Base-by-base conservation (phyloP, 2,797 vertebrate genomes). In the Sebastiscus tertius region DNA sequence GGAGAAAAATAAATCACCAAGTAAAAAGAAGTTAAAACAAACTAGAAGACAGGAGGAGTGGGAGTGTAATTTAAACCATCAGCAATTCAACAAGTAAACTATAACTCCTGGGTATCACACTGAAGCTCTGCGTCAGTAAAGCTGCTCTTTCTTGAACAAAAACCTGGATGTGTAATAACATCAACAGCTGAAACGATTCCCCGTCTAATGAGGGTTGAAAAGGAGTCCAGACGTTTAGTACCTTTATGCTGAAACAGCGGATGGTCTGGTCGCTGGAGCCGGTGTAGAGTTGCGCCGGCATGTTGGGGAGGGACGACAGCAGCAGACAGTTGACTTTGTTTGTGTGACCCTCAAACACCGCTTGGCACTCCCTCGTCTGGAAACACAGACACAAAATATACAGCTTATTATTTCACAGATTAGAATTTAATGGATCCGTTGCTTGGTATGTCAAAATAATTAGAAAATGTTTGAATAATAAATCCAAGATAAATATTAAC, bases 251-350 rank as follows among this genome's bases (percentile, higher is more conserved):
- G 81, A 96, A 98, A 90, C 97, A 98, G 86, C 96, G 96, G 86
- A 99, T 90, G 2, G 96, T 98, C 90, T 97, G 95, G 88, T 99
- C 98, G 0, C 98, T 99, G 74, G 99, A 98, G 54, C 98, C 98
- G 0, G 98, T 99, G 91, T 95, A 99, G 72, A 99, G 96, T 1
- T 94, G 94, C 2, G 94, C 85, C 1, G 80, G 94, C 92, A 95
- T 92, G 67, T 95, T 96, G 0, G 94, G 90, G 6, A 89, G 90
- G 4, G 96, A 95, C 13, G 95, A 96, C 49, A 99, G 96, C 86
- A 98, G 91, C 65, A 99, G 95, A 83, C 97, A 98, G 94, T 99
- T 99, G 84, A 99, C 93, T 94, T 98, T 99, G 69, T 96, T 97
- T 52, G 90, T 95, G 91, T 99, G 98, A 54, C 98, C 98, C 36